Conservation (phyloP, 2,888 invertebrate genomes). For the Drosophila colorata region DNA sequence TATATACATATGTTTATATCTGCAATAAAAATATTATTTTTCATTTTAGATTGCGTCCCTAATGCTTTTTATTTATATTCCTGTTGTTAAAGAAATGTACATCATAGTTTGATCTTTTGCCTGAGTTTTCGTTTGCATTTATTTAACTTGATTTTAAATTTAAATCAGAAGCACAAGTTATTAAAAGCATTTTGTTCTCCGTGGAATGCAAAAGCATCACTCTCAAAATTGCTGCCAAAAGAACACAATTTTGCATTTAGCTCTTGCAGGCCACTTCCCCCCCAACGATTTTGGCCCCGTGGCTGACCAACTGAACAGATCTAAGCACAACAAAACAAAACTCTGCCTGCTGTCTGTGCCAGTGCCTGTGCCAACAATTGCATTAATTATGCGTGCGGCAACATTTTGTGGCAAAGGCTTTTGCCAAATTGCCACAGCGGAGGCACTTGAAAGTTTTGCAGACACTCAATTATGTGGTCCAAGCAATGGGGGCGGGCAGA, state of each 20-base stretch:
- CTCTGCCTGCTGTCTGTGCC: constrained; percentile 7
- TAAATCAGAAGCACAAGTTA: constrained; percentile 17
- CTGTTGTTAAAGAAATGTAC: not conserved
- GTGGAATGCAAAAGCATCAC: constrained; percentile 15
- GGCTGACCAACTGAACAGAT: constrained; percentile 51
- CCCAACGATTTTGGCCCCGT: not conserved
- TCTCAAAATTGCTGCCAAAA: not conserved
- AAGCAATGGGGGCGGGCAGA: constrained; percentile 8
- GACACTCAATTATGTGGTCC: constrained; percentile 62
- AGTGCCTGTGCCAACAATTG: constrained; percentile 66
- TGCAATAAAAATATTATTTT: too few species aligned
- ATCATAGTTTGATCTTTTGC: not conserved
- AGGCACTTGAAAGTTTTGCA: constrained; percentile 57
- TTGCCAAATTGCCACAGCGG: constrained; percentile 59
- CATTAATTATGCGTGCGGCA: constrained; percentile 76
- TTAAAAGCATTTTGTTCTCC: constrained; percentile 17
- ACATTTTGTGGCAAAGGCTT: constrained; percentile 60
- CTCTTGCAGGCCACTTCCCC: constrained; percentile 2
- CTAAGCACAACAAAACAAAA: constrained; percentile 23
- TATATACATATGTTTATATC: too few species aligned
- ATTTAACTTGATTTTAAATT: constrained; percentile 4
- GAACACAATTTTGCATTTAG: constrained; percentile 53
- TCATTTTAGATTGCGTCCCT: too few species aligned
- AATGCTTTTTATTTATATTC: not conserved
- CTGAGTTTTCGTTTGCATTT: not conserved